Percentiles rank a stretch among this genome's conserved stretches.
phyloP scores from a whole-genome alignment of 2,888 invertebrate genomes.

The Hydropsyche betteni region DNA sequence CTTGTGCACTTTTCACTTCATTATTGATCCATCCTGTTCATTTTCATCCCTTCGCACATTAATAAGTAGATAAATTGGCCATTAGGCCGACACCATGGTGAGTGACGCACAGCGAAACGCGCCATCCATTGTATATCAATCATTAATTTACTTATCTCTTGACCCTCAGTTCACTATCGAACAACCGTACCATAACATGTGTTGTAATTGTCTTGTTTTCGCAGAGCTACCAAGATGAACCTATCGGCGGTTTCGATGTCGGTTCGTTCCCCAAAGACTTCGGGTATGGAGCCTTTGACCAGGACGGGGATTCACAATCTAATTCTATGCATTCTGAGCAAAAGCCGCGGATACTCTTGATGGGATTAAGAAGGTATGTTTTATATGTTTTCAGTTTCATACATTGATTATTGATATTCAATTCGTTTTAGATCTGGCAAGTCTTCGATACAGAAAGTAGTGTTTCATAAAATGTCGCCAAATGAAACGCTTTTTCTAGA shows the following conservation, averaged over 20 bases:
- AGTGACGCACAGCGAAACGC: constrained; percentile 7
- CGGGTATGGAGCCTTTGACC: constrained; percentile 89
- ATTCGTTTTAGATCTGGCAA: constrained; percentile 85
- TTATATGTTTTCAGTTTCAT: background rate
- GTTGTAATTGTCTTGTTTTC: constrained; percentile 11
- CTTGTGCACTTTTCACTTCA: background rate
- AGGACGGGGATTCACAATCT: constrained; percentile 74
- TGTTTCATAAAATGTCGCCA: constrained; percentile 99
- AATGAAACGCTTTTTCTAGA: constrained; percentile 99
- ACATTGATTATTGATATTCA: background rate
- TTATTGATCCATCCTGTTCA: background rate
- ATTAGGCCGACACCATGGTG: constrained; percentile 6
- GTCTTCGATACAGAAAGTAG: constrained; percentile 99
- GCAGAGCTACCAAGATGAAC: constrained; percentile 68
- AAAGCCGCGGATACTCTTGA: constrained; percentile 92
- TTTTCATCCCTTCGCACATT: background rate
- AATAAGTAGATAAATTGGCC: background rate
- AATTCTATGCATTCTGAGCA: constrained; percentile 75
- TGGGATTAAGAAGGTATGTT: constrained; percentile 87
- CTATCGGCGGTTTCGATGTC: constrained; percentile 62
- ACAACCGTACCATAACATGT: background rate
- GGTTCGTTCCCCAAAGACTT: constrained; percentile 89
- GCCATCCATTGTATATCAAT: background rate
- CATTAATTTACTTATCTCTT: background rate
- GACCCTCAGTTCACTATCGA: background rate